These are phyloP conservation scores for Phrynocephalus vlangalii DNA, from an alignment of 2,797 vertebrate genomes.

Conservation along the genomic window DNA sequence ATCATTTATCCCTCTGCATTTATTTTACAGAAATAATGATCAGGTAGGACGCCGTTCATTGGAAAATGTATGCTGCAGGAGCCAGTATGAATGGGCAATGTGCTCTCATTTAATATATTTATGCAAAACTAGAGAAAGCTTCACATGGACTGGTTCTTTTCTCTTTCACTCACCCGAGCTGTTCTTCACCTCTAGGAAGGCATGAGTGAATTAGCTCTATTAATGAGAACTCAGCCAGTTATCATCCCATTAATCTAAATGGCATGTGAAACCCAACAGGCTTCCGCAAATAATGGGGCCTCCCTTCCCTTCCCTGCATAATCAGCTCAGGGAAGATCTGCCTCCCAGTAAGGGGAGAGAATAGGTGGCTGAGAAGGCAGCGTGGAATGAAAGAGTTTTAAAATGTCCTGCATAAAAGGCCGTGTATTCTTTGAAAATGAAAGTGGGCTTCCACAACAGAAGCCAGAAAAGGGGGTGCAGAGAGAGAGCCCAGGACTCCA, in stretches of 20 bases:
- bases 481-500: slow-evolving; percentile 33
- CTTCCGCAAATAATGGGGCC: slow-evolving; percentile 61
- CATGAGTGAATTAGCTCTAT: slow-evolving; percentile 65
- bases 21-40: slow-evolving; percentile 55
- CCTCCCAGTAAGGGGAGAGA: slow-evolving; percentile 62
- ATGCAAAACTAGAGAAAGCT: slow-evolving; percentile 42
- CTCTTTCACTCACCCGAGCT: slow-evolving; percentile 47
- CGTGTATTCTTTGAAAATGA: slow-evolving; percentile 72
- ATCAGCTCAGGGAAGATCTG: slow-evolving; percentile 71
- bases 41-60: slow-evolving; percentile 55
- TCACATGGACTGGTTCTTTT: slow-evolving; percentile 49
- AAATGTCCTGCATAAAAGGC: slow-evolving; percentile 65
- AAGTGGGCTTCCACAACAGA: slow-evolving; percentile 69
- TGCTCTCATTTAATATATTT: slow-evolving; percentile 64
- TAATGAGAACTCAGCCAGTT: slow-evolving; percentile 64
- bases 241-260: slow-evolving; percentile 65
- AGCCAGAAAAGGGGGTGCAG: slow-evolving; percentile 62
- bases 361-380: slow-evolving; percentile 66
- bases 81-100: slow-evolving; percentile 55
- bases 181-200: slow-evolving; percentile 53
- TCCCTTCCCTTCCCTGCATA: slow-evolving; percentile 63
- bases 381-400: slow-evolving; percentile 69
- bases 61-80: slow-evolving; percentile 35
- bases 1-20: slow-evolving; percentile 59
- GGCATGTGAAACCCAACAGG: slow-evolving; percentile 63